Evolutionary conservation across 1,140 invertebrate genomes (phyloP), one percentile per base, ranked within the genome.

Genomic region (Dolichoris vasculosae): DNA sequence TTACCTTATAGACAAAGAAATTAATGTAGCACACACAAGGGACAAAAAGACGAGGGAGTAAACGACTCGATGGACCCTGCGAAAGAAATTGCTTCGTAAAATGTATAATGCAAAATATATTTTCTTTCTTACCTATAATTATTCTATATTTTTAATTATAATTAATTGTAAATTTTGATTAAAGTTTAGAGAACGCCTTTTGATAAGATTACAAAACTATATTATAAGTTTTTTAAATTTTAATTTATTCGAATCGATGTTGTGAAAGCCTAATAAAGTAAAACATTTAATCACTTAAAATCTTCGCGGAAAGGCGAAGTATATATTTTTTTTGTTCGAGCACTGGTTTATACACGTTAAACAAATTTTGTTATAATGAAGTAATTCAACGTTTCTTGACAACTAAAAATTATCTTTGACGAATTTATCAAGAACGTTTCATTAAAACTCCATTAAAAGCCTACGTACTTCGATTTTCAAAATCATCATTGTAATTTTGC

Each of bases 381-480:
- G 69, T 73, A 73, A 81, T 69, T 38, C 26, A 67, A 64, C 35
- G 35, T 63, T 81, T 8, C 73, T 76, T 20, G 46, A 77, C 32
- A 73, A 73, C 38, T 73, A 26, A 73, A 43, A 73, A 73, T 73
- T 43, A 73, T 30, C 26, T 26, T 26, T 69, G 67, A 69, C 67
- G 67, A 73, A 32, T 43, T 67, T 43, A 80, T 63, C 48, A 11
- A 30, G 26, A 78, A 51, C 23, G 30, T 77, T 71, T 63, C 51
- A 85, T 80, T 75, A 48, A 40, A 59, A 55, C 13, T 35, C 38
- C 15, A 35, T 67, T 69, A 85, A 46, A 85, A 85, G 32, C 51
- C 30, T 17, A 23, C 40, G 67, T 85, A 23, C n/a, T 30, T n/a
- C 4, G 30, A 51, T 67, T 82, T 71, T 69, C 71, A 67, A 13